Evolutionary conservation across 1,140 invertebrate genomes (phyloP).

Genomic region (Ceratosolen fusciceps): DNA sequence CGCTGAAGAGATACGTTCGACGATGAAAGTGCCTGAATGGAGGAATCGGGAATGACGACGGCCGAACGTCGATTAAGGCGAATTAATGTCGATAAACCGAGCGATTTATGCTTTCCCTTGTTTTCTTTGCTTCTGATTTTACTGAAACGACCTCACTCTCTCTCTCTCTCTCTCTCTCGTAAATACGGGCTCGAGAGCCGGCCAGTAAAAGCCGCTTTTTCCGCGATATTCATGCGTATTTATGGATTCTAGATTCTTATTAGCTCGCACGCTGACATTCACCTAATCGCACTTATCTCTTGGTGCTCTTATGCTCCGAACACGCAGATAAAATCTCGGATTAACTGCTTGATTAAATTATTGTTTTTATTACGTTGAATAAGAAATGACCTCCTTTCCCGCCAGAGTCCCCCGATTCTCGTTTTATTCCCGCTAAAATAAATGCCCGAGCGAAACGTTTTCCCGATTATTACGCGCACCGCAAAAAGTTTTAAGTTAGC

Average conservation of each 20-base stretch:
- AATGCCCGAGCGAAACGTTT: not conserved
- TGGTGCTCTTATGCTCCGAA: no score
- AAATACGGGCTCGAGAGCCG: conserved; percentile 14
- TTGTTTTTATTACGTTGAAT: not conserved
- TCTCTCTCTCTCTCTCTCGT: no score
- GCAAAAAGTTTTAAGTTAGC: not conserved
- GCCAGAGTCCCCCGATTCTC: not conserved
- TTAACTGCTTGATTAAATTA: not conserved
- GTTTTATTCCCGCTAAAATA: not conserved
- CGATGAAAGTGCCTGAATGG: conserved; percentile 2
- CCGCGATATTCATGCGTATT: not conserved
- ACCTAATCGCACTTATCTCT: not conserved
- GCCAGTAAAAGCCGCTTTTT: not conserved
- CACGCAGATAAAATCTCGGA: not conserved
- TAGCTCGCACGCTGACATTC: not conserved
- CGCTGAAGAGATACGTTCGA: not conserved
- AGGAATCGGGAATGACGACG: conserved; percentile 16
- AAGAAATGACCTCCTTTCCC: not conserved
- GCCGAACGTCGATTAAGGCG: conserved; percentile 19
- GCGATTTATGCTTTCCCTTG: not conserved
- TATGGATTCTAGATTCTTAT: conserved; percentile 1
- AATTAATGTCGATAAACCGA: conserved; percentile 19
- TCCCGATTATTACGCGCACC: not conserved
- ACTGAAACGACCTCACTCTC: not conserved
- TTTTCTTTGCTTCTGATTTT: not conserved